These are phyloP conservation scores for Bicyclus anynana DNA, from an alignment of 1,140 invertebrate species.

Conservation along the genomic window DNA sequence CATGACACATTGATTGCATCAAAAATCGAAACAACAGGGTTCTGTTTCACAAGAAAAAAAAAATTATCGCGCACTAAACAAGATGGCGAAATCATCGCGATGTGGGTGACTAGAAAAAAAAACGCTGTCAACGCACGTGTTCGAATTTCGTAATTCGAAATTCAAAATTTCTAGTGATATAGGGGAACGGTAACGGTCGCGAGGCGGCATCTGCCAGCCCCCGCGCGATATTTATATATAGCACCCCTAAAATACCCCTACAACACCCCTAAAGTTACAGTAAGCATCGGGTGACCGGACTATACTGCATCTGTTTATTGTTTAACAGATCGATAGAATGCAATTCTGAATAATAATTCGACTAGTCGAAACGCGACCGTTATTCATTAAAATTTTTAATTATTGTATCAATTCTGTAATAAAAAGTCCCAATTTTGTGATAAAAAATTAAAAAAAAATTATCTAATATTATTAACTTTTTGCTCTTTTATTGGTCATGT, in stretches of 20 bases:
- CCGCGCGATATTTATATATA: constrained; percentile 48
- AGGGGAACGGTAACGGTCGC: constrained; percentile 65
- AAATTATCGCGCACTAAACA: not conserved
- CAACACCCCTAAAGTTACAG: constrained; percentile 7
- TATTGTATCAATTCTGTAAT: no score
- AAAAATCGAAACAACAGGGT: no score
- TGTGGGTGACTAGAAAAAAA: constrained; percentile 1
- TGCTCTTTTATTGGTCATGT: no score
- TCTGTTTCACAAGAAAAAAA: not conserved
- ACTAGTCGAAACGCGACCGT: no score
- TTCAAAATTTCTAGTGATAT: no score
- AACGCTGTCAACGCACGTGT: constrained; percentile 65
- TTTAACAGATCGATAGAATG: constrained; percentile 27
- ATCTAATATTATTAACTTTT: no score
- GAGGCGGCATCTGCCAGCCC: constrained; percentile 56
- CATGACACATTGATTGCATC: no score
- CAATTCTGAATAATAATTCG: no score
- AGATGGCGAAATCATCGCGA: not conserved
- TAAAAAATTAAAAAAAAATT: no score
- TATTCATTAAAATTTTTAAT: no score
- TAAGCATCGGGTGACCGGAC: constrained; percentile 35
- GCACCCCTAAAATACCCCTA: constrained; percentile 21
- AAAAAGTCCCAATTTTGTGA: no score
- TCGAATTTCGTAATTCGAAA: constrained; percentile 58
- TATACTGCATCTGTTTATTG: constrained; percentile 28